A percentile compares a stretch with the other conserved stretches of the same genome.
Conservation (phyloP, 2,113 vertebrate genomes). For the Sphaerodactylus townsendi region DNA sequence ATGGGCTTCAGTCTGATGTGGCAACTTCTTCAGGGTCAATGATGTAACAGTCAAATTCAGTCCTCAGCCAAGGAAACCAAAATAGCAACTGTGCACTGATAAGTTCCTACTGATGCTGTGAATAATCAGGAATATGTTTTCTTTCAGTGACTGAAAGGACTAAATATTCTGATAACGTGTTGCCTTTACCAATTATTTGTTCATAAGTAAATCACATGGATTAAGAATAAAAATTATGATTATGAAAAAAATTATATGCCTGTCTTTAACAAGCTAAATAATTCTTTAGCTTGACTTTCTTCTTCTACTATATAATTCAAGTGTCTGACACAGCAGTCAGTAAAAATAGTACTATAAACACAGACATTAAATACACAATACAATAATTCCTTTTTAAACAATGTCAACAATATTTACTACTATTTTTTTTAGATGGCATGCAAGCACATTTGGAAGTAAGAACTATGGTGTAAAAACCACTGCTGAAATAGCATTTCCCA, state of each 20-base stretch:
- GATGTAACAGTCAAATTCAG: neutral
- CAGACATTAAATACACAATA: neutral
- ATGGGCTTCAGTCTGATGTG: conserved; percentile 5
- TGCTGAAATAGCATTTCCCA: neutral
- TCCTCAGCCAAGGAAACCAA: neutral
- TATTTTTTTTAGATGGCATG: neutral
- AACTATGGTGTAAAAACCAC: neutral
- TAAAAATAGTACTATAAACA: neutral
- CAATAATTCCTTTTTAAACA: neutral
- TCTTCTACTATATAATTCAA: neutral
- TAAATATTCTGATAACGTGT: neutral
- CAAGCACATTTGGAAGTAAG: neutral
- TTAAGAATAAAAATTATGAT: neutral
- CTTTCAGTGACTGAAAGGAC: neutral
- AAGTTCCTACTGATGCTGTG: neutral
- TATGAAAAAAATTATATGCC: neutral
- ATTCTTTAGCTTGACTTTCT: neutral
- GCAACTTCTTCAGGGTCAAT: conserved; percentile 3
- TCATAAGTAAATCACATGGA: neutral
- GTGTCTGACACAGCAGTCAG: neutral
- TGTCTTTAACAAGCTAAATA: neutral
- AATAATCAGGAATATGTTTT: neutral
- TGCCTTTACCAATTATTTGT: neutral
- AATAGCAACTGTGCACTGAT: neutral
- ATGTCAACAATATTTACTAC: neutral